Evolutionary conservation across 2,797 vertebrate species (phyloP).

Genomic region (Sebastes vulpes): DNA sequence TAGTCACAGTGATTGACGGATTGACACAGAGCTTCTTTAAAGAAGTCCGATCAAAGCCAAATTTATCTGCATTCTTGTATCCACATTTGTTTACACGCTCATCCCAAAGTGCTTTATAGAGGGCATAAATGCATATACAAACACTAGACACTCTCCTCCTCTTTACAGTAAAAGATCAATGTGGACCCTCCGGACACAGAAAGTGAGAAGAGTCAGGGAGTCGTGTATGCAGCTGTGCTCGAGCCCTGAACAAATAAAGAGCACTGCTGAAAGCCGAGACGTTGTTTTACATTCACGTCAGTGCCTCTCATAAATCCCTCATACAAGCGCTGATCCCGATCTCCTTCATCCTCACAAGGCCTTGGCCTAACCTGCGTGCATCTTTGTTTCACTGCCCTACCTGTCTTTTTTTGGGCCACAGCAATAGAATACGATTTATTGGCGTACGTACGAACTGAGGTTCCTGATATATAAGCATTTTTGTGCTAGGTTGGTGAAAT

Average conservation of each 20-base stretch:
- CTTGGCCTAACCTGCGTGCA: conserved; percentile 21
- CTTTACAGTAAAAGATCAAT: neutral
- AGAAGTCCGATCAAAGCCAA: neutral
- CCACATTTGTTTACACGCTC: neutral
- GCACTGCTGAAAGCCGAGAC: conserved; percentile 55
- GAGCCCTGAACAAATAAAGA: conserved; percentile 33
- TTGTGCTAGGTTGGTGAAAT: conserved; percentile 51
- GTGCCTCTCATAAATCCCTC: conserved; percentile 51
- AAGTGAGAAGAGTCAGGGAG: conserved; percentile 19
- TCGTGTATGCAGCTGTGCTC: conserved; percentile 37
- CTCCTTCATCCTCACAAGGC: conserved; percentile 37
- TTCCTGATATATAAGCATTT: conserved; percentile 35
- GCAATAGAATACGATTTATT: conserved; percentile 43
- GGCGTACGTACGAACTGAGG: conserved; percentile 3
- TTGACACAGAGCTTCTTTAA: neutral
- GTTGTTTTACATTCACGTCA: conserved; percentile 52
- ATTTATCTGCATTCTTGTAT: neutral
- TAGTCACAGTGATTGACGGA: conserved; percentile 40
- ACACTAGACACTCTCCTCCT: neutral
- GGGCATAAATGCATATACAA: neutral
- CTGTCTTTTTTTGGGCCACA: conserved; percentile 7
- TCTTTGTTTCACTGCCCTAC: conserved; percentile 29
- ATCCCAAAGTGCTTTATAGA: neutral
- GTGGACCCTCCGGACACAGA: neutral
- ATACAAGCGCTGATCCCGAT: conserved; percentile 31